phyloP scores from a whole-genome alignment of 2,113 vertebrate genomes.

The Talpa occidentalis region DNA sequence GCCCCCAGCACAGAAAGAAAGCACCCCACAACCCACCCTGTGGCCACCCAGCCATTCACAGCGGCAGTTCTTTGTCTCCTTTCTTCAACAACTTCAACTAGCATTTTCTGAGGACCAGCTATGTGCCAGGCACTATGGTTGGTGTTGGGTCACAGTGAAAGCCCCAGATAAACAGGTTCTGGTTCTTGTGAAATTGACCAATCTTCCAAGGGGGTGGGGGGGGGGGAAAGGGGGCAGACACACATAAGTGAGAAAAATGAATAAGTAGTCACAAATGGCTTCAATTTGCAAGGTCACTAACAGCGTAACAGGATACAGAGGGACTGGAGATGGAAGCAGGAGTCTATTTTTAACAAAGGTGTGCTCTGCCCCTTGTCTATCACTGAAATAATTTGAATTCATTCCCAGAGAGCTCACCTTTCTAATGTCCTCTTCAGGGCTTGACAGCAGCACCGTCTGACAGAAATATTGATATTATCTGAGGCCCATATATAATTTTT shows the following conservation, averaged over 20 bases:
- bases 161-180: not conserved
- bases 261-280: not conserved
- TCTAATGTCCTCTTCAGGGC: not conserved
- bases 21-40: not conserved
- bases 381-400: not conserved
- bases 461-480: not conserved
- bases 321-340: not conserved
- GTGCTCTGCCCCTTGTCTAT: not conserved
- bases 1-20: not conserved
- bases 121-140: not conserved
- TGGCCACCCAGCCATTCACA: not conserved
- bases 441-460: not conserved
- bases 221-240: rapidly evolving
- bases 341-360: not conserved
- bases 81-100: not conserved
- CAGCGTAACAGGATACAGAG: not conserved
- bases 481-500: not conserved
- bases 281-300: not conserved
- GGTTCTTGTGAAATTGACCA: not conserved
- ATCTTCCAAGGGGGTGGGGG: rapidly evolving
- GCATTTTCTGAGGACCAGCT: not conserved
- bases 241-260: not conserved
- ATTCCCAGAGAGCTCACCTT: constrained; percentile 25
- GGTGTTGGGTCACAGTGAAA: not conserved
- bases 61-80: not conserved